Base-by-base conservation (phyloP, 2,888 invertebrate genomes). In the Hypomecis atomaria region DNA sequence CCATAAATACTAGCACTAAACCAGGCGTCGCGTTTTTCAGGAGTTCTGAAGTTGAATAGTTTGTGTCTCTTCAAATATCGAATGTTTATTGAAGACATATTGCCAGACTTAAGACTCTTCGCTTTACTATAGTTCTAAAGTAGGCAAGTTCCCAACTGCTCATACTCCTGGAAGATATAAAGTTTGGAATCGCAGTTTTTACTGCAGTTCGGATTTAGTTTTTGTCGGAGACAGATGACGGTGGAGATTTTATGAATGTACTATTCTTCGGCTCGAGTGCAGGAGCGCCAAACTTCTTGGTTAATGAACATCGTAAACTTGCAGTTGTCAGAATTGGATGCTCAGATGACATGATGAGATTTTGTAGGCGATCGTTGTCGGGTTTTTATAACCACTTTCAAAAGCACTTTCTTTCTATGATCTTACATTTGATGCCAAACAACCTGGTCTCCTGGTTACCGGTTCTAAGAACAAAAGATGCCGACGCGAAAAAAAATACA, bases 121-220 rank as follows among this genome's bases (percentile, higher is more conserved):
- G 23, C 58, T 63, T 58, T 70, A 63, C 71, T 71, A 73, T 71
- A 73, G 75, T 75, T 76, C 71, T 74, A 70, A 78, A 79, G 75
- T 72, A 74, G 52, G 60, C 60, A 49, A 75, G 70, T 73, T 71
- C 67, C 69, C 62, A 71, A 73, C 72, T 74, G 69, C 71, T 73
- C 70, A 69, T 65, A 70, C 67, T 71, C 66, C 67, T 70, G 64
- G 70, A 66, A 71, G 57, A 70, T 73, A 73, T 76, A 76, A 79
- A 78, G 70, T 78, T 78, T 65, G 66, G 62, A 79, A 79, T 76
- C 67, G 71, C 64, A 71, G 74, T 75, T 78, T 79, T 78, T 76
- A 79, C 72, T 76, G 75, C 73, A 75, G 74, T 76, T 80, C 62
- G 50, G 71, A 67, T 73, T 70, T 67, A 65, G 71, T 73, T 78